Percentiles rank a stretch among this genome's conserved stretches.
Evolutionary conservation across 2,113 vertebrate genomes (phyloP).

Genomic region (Tor tambroides): DNA sequence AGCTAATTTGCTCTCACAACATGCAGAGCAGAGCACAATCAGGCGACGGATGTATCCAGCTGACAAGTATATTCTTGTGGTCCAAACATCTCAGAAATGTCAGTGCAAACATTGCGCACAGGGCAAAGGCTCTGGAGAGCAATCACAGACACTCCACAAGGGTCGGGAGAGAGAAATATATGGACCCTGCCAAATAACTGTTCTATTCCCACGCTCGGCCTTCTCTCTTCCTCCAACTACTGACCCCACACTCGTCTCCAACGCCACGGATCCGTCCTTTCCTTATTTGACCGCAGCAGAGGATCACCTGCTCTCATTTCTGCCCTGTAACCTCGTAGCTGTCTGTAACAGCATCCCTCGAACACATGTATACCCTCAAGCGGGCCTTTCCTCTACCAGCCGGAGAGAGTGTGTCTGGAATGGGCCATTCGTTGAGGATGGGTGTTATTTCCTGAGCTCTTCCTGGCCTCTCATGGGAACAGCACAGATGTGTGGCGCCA

Average conservation of each 20-base stretch:
- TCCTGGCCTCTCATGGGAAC: constrained; percentile 68
- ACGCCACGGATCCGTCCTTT: background rate
- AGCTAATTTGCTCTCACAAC: constrained; percentile 16
- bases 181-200: constrained; percentile 69
- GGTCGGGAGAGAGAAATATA: constrained; percentile 35
- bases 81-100: constrained; percentile 77
- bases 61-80: constrained; percentile 73
- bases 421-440: constrained; percentile 71
- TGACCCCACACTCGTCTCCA: constrained; percentile 33
- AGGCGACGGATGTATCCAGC: constrained; percentile 43
- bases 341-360: background rate
- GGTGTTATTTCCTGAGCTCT: constrained; percentile 76
- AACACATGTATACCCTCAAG: constrained; percentile 31
- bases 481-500: constrained; percentile 53
- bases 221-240: constrained; percentile 27
- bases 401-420: constrained; percentile 59
- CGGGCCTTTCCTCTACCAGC: constrained; percentile 13
- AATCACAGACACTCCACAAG: constrained; percentile 64
- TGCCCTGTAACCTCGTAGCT: background rate
- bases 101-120: constrained; percentile 69
- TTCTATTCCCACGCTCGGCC: constrained; percentile 79
- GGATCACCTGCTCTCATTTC: constrained; percentile 1
- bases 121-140: constrained; percentile 68
- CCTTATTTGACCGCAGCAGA: background rate
- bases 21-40: constrained; percentile 10